A percentile compares a stretch with the other conserved stretches of the same genome.
phyloP scores from a whole-genome alignment of 2,113 vertebrate species.

The Burhinus bistriatus region DNA sequence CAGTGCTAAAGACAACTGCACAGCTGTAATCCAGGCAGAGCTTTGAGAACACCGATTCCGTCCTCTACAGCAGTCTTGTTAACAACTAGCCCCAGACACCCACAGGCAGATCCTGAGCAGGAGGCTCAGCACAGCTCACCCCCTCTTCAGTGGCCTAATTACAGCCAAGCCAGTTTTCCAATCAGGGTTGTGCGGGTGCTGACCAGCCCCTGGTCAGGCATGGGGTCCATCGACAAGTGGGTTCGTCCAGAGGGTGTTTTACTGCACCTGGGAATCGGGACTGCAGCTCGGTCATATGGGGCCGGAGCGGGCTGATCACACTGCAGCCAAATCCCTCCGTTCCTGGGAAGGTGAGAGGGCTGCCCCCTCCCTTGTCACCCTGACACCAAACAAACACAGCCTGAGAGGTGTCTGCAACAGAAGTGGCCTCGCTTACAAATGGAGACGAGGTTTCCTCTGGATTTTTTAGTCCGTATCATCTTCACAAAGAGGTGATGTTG shows the following conservation, averaged over 20 bases:
- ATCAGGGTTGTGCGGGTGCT: accelerated
- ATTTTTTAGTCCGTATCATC: background rate
- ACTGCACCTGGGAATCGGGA: background rate
- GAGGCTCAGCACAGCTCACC: background rate
- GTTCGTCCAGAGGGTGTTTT: background rate
- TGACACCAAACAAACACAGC: background rate
- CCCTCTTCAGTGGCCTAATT: background rate
- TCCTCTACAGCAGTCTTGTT: background rate
- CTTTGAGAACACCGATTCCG: background rate
- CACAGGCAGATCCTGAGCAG: background rate
- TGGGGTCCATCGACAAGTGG: too few species aligned
- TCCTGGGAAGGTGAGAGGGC: too few species aligned
- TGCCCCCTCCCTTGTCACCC: background rate
- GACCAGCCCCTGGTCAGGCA: background rate
- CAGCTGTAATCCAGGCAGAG: background rate
- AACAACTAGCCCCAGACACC: background rate
- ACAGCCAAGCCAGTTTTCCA: background rate
- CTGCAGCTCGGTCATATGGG: accelerated
- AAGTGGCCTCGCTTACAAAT: background rate
- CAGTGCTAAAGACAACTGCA: background rate
- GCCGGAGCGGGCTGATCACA: background rate
- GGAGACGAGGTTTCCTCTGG: background rate
- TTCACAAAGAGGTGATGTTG: background rate
- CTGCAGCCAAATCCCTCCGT: background rate
- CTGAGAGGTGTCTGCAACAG: background rate